Evolutionary conservation across 2,797 vertebrate genomes (phyloP).

Genomic region (Champsocephalus gunnari): DNA sequence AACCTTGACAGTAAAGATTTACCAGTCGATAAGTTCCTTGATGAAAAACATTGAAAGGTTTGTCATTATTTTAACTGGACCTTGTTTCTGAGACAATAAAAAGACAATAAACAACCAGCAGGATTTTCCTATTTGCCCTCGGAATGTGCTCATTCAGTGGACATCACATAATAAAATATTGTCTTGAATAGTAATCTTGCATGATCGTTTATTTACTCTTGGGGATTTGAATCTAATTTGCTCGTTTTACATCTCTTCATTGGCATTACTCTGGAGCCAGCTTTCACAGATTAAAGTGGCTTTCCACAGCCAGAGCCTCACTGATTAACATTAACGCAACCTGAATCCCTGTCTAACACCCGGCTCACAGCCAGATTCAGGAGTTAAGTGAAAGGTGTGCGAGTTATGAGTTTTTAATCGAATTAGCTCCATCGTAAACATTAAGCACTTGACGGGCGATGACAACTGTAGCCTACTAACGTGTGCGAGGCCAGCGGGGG

Average conservation of each 20-base stretch:
- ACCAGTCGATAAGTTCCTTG: not conserved
- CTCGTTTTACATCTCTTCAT: constrained; percentile 10
- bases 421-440: constrained; percentile 67
- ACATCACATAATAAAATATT: constrained; percentile 13
- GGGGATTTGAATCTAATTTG: constrained; percentile 4
- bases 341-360: constrained; percentile 55
- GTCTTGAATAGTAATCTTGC: not conserved
- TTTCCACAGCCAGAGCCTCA: constrained; percentile 28
- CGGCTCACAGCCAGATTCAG: constrained; percentile 1
- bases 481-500: constrained; percentile 8
- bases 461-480: constrained; percentile 70
- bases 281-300: constrained; percentile 29
- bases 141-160: not conserved
- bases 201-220: not conserved
- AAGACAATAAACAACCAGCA: not conserved
- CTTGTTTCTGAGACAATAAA: not conserved
- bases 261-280: not conserved
- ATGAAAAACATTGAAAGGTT: not conserved
- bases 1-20: not conserved
- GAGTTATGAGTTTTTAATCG: constrained; percentile 62
- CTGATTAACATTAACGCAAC: constrained; percentile 29
- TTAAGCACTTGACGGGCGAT: constrained; percentile 43
- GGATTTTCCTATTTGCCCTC: not conserved
- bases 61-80: not conserved
- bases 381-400: constrained; percentile 55